Evolutionary conservation across 2,888 invertebrate species (phyloP).

Genomic region (Chrysotoxum bicinctum): DNA sequence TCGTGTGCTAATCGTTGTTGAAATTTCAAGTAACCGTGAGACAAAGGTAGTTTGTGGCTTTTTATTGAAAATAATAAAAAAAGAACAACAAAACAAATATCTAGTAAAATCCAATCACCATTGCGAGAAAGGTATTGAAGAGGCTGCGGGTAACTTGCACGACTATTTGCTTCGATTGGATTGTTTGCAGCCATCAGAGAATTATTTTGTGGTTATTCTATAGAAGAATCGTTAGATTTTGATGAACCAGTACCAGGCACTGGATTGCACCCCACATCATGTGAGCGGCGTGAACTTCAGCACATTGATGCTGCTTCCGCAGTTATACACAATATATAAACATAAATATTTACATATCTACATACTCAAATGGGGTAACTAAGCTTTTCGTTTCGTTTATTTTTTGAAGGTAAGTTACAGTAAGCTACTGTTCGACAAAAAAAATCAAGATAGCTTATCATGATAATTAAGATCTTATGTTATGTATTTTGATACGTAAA

Average conservation of each 20-base stretch:
- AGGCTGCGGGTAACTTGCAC: slow-evolving; percentile 13
- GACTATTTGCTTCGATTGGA: slow-evolving; percentile 5
- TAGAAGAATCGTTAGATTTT: slow-evolving; percentile 20
- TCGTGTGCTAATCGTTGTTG: slow-evolving; percentile 5
- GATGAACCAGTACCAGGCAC: slow-evolving; percentile 59
- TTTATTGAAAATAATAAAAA: background rate
- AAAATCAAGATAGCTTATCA: too few species aligned
- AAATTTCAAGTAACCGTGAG: slow-evolving; percentile 5
- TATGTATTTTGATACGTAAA: too few species aligned
- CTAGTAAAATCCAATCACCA: background rate
- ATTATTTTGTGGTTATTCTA: slow-evolving; percentile 30
- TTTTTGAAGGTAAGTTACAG: too few species aligned
- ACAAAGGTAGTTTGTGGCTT: slow-evolving; percentile 6
- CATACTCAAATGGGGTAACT: background rate
- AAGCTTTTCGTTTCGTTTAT: background rate
- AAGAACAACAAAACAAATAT: background rate
- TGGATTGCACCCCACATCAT: slow-evolving; percentile 49
- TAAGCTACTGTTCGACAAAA: too few species aligned
- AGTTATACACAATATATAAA: background rate
- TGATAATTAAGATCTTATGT: too few species aligned
- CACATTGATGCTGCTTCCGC: slow-evolving; percentile 4
- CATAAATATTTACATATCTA: background rate
- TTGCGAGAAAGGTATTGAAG: background rate
- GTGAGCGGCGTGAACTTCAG: background rate
- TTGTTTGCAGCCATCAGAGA: background rate